Evolutionary conservation across 1,140 invertebrate genomes (phyloP).

Genomic region (Galleria mellonella): DNA sequence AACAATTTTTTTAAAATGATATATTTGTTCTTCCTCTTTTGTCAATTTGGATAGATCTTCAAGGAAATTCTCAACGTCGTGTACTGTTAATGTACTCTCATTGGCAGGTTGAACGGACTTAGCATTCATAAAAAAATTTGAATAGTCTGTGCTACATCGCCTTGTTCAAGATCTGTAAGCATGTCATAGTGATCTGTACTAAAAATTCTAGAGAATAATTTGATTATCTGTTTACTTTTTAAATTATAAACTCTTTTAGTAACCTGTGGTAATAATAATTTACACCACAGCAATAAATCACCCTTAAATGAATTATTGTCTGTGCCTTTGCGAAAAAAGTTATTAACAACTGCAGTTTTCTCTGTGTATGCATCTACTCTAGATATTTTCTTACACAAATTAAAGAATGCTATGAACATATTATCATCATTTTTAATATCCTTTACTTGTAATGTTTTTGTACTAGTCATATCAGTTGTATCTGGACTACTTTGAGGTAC

Average conservation of each 20-base stretch:
- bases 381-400: slow-evolving; percentile 85
- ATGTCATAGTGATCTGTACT: slow-evolving; percentile 84
- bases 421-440: slow-evolving; percentile 76
- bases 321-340: slow-evolving; percentile 80
- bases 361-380: slow-evolving; percentile 85
- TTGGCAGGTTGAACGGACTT: slow-evolving; percentile 74
- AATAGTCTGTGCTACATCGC: slow-evolving; percentile 94
- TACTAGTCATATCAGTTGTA: slow-evolving; percentile 3
- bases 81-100: slow-evolving; percentile 84
- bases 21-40: slow-evolving; percentile 90
- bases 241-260: slow-evolving; percentile 92
- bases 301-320: slow-evolving; percentile 83
- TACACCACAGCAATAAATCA: slow-evolving; percentile 88
- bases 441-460: slow-evolving; percentile 9
- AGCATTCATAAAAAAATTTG: slow-evolving; percentile 85
- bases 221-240: slow-evolving; percentile 93
- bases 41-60: slow-evolving; percentile 83
- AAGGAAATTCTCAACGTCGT: slow-evolving; percentile 87
- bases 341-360: slow-evolving; percentile 85
- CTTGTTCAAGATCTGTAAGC: slow-evolving; percentile 90
- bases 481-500: slow-evolving; percentile 8
- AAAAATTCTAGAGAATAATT: slow-evolving; percentile 90
- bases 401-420: slow-evolving; percentile 85
- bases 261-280: slow-evolving; percentile 87
- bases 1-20: slow-evolving; percentile 83